Evolutionary conservation across 2,888 invertebrate genomes (phyloP).

Genomic region (Athalia circularis): DNA sequence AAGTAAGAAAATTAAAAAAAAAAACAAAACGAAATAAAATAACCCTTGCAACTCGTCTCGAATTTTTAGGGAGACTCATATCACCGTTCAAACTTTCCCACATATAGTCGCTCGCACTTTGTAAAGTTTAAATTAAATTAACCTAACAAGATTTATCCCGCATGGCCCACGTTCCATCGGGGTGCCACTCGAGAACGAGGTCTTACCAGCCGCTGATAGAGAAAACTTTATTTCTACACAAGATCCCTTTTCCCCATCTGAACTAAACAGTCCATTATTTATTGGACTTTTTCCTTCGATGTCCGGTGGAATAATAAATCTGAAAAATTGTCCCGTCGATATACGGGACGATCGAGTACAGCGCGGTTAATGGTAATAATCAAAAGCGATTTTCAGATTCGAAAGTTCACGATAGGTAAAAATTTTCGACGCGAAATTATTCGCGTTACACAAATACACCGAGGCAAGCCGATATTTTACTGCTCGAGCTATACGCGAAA

Average conservation of each 20-base stretch:
- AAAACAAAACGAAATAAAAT: not conserved
- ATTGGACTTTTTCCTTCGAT: not conserved
- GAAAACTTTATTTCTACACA: constrained; percentile 21
- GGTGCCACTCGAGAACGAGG: not conserved
- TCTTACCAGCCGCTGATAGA: not conserved
- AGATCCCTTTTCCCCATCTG: constrained; percentile 24
- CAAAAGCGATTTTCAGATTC: constrained; percentile 21
- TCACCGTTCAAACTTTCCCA: constrained; percentile 31
- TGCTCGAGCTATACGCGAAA: constrained; percentile 16
- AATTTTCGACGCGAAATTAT: not conserved
- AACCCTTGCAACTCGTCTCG: not conserved
- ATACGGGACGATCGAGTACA: not conserved
- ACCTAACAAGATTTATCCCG: constrained; percentile 55
- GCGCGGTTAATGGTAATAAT: constrained; percentile 11
- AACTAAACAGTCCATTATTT: constrained; percentile 22
- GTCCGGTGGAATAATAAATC: constrained; percentile 1
- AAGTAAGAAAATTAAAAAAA: too few relatives aligned
- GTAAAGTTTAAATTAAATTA: constrained; percentile 66
- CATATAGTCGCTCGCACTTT: constrained; percentile 19
- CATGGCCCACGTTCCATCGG: constrained; percentile 7
- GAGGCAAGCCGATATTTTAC: constrained; percentile 16
- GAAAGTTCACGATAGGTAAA: not conserved
- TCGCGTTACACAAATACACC: not conserved
- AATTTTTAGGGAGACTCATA: constrained; percentile 31
- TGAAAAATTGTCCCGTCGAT: not conserved